phyloP scores from a whole-genome alignment of 2,113 vertebrate genomes.

The Pseudorasbora parva region DNA sequence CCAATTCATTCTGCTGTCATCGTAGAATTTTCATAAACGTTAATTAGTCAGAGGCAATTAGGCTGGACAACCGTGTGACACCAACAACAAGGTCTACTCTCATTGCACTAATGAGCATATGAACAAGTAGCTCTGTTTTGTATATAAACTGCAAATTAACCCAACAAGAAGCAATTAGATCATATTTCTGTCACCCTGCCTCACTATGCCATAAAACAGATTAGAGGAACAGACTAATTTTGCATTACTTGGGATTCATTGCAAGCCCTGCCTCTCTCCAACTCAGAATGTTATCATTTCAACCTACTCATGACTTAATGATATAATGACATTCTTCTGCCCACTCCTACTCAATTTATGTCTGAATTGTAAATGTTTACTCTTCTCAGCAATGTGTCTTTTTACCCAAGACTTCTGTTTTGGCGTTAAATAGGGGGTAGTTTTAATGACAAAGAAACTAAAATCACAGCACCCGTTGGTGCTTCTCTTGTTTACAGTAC shows the following conservation, averaged over 20 bases:
- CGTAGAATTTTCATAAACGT: slow-evolving; percentile 34
- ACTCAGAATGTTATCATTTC: neutral
- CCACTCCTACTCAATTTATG: slow-evolving; percentile 5
- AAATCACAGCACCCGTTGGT: neutral
- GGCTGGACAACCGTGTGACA: slow-evolving; percentile 31
- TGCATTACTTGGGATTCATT: neutral
- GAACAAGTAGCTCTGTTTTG: slow-evolving; percentile 21
- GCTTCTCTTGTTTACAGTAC: neutral
- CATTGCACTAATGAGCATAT: slow-evolving; percentile 19
- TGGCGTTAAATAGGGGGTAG: neutral
- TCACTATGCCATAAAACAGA: neutral
- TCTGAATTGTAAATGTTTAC: neutral
- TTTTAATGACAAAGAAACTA: neutral
- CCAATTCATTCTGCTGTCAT: slow-evolving; percentile 41
- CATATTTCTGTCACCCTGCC: neutral
- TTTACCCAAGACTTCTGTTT: neutral
- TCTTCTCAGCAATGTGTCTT: neutral
- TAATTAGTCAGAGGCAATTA: slow-evolving; percentile 34
- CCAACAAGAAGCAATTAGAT: slow-evolving; percentile 17
- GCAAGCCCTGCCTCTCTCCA: neutral
- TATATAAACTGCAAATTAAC: slow-evolving; percentile 33
- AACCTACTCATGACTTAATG: slow-evolving; percentile 1
- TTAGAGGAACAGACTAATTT: neutral
- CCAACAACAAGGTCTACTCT: slow-evolving; percentile 17
- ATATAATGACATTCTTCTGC: slow-evolving; percentile 15